A percentile compares a stretch with the other conserved stretches of the same genome.
phyloP scores from a whole-genome alignment of 2,888 invertebrate species.

The Hydropsyche betteni region DNA sequence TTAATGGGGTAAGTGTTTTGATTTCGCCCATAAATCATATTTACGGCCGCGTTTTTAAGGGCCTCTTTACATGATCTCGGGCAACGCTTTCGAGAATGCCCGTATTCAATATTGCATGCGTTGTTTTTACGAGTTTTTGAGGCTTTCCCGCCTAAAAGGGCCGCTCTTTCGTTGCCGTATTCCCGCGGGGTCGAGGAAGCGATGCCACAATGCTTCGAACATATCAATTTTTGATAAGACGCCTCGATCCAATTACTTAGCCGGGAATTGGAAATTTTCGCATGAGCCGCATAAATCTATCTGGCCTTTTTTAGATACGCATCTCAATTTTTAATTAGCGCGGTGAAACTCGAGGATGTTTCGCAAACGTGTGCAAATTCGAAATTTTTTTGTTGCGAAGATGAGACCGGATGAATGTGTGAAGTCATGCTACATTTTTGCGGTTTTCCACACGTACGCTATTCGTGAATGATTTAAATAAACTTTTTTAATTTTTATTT shows the following conservation, averaged over 20 bases:
- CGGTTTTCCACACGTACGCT: too few relatives aligned
- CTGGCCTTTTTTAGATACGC: too few relatives aligned
- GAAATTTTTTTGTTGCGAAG: too few relatives aligned
- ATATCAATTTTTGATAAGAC: constrained; percentile 25
- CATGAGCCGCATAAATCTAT: too few relatives aligned
- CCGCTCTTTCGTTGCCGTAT: background rate
- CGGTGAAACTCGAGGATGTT: too few relatives aligned
- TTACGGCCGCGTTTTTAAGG: constrained; percentile 11
- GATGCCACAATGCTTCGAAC: constrained; percentile 12
- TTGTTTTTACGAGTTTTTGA: constrained; percentile 20
- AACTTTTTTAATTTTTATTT: too few relatives aligned
- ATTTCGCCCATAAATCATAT: constrained; percentile 26
- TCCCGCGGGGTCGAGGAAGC: background rate
- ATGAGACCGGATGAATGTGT: too few relatives aligned
- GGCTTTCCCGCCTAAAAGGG: constrained; percentile 11
- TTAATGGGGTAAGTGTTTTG: constrained; percentile 28
- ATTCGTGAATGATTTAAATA: too few relatives aligned
- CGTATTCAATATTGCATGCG: constrained; percentile 21
- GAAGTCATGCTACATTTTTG: too few relatives aligned
- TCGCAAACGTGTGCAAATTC: too few relatives aligned
- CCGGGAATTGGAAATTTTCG: background rate
- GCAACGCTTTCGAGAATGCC: constrained; percentile 24
- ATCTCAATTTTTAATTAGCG: too few relatives aligned
- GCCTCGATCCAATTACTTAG: constrained; percentile 20
- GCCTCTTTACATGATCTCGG: constrained; percentile 19